These are phyloP conservation scores for Podocnemis expansa DNA, from an alignment of 2,113 vertebrate genomes.

Conservation along the genomic window DNA sequence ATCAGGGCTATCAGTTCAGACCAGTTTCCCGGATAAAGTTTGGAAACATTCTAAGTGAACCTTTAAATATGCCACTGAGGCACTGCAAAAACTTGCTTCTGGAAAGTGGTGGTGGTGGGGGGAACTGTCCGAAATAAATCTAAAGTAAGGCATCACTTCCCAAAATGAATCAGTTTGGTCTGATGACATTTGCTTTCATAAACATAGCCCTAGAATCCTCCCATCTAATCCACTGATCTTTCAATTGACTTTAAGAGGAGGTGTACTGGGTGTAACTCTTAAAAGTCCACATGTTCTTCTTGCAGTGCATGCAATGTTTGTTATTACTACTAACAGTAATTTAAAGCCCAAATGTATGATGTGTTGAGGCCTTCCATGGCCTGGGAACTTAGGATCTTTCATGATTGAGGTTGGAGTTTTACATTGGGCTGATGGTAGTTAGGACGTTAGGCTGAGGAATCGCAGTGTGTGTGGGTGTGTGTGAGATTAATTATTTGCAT, in stretches of 20 bases:
- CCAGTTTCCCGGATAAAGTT: neutral
- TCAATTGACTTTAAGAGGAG: neutral
- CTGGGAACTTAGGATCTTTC: neutral
- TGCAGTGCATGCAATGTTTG: neutral
- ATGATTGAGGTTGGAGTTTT: neutral
- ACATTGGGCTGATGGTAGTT: neutral
- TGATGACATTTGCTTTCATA: neutral
- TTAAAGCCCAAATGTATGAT: neutral
- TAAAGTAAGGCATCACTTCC: neutral
- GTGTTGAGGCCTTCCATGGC: neutral
- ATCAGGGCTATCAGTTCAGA: neutral
- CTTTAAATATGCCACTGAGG: neutral
- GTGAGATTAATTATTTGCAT: neutral
- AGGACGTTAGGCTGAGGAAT: neutral
- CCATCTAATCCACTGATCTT: neutral
- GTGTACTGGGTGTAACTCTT: neutral
- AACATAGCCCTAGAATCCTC: neutral
- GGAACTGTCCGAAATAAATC: neutral
- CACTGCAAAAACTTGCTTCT: neutral
- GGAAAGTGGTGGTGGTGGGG: too few relatives aligned
- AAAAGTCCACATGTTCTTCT: neutral
- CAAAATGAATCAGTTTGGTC: neutral
- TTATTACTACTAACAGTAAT: neutral
- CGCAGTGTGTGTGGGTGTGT: neutral
- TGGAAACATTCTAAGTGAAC: neutral